Evolutionary conservation across 1,140 invertebrate genomes (phyloP), one percentile per base, ranked within the genome.

Genomic region (Drosophila seguyi): DNA sequence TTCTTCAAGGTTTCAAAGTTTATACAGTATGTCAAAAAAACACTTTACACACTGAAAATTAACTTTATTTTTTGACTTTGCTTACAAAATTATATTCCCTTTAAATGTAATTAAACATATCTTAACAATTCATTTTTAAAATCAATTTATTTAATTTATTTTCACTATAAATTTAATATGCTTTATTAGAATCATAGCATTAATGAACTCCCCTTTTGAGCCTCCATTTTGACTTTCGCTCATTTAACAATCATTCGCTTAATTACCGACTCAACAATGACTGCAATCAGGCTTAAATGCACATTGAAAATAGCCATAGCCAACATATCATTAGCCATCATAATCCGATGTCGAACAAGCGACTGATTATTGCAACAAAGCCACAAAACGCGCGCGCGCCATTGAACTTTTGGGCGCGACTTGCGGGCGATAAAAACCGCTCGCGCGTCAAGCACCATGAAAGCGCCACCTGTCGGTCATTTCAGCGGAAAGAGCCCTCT

Each of bases 281-380:
- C 68, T 82, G 74, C 75, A 82, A 82, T 82, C 69, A 82, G 41
- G 44, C 74, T 73, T 50, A 63, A 74, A 77, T 82, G 62, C 63
- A 82, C 68, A 66, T 62, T 44, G 50, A 63, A 67, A 76, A 81
- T 72, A 38, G 50, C 47, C 56, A 41, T 31, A 59, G 58, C 67
- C 63, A 55, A 58, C 73, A 76, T 76, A 76, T 76, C 61, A 76
- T 76, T 76, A 75, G 75, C 52, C 38, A 75, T 48, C 60, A 74
- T 65, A 82, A 78, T 82, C 68, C 65, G 42, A 60, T 47, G 63
- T 74, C 7, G 41, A 66, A 67, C 48, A 65, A 77, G 56, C 72
- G 36, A 44, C 44, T 45, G 58, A 71, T 55, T 59, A 48, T 41
- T 50, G 20, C 48, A 60, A 67, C 48, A 75, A 62, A 62, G 58